Base-by-base conservation (phyloP, 2,797 vertebrate species). In the Megaceryle alcyon region DNA sequence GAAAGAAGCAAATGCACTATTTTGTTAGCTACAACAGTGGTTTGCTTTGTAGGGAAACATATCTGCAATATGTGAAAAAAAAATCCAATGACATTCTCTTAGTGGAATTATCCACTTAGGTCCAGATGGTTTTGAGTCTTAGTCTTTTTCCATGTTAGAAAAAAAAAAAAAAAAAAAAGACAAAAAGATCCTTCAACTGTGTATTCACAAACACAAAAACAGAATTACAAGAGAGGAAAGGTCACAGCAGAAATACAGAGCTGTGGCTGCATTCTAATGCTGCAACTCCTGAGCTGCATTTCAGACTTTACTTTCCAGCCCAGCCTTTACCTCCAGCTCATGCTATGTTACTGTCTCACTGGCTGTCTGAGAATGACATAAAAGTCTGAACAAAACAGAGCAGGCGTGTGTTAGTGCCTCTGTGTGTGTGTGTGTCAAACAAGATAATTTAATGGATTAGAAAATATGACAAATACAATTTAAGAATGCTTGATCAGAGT, bases 401-500 rank as follows among this genome's bases (percentile, higher is more conserved):
- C 69, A 78, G 72, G 68, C 7, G 0, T 26, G 70, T 39, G 26
- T 76, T 61, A 80, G 69, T 69, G 49, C 59, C 70, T 22, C 0
- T 17, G 69, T 41, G 23, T 89, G 35, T 89, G 35, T 35, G 86
- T 49, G 93, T 94, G 96, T 89, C 48, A 94, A 94, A 81, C 70
- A 88, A 88, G 88, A 63, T 48, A 41, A 96, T 92, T 95, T 83
- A 80, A 90, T 75, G 83, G 79, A 48, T 76, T 92, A 88, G 76
- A 73, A 96, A 95, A 90, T 43, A 63, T 15, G 87, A 88, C 89
- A 94, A 95, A 54, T 15, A 48, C 69, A 71, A 86, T 70, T 96
- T 84, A 83, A 1, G 2, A 92, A 66, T 25, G 86, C 92, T 83
- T 65, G 92, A 88, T 75, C 90, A 65, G 69, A 73, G 87, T 25